phyloP scores from a whole-genome alignment of 2,888 invertebrate species.

The Kryphioiulus occultus region DNA sequence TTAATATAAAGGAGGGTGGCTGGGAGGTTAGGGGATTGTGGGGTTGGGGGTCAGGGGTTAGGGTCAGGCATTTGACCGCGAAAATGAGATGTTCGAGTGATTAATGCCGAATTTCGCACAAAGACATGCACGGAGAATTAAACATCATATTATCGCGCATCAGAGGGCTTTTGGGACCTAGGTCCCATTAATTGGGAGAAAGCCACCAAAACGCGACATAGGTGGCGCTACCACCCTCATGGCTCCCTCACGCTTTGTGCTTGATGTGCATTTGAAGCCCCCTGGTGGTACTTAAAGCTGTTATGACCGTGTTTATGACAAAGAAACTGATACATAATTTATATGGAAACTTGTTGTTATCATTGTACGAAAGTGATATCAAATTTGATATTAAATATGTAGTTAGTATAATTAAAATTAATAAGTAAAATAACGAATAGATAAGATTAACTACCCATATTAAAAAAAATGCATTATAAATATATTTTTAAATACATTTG shows the following conservation, averaged over 20 bases:
- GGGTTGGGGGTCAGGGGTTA: not conserved
- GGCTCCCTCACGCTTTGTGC: not conserved
- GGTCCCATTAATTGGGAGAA: not conserved
- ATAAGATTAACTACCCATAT: no score
- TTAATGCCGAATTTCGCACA: not conserved
- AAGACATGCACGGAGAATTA: slow-evolving; percentile 5
- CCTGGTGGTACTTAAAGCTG: no score
- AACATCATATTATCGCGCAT: not conserved
- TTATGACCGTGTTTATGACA: not conserved
- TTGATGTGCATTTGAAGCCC: no score
- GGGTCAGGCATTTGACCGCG: not conserved
- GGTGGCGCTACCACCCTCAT: not conserved
- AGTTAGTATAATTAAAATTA: no score
- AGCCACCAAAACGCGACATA: not conserved
- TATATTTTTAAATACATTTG: no score
- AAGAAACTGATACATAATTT: not conserved
- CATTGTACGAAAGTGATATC: no score
- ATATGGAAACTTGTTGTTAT: no score
- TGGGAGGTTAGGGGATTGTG: not conserved
- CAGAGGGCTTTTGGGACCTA: not conserved
- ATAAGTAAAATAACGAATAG: no score
- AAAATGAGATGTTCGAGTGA: slow-evolving; percentile 5
- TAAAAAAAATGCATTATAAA: no score
- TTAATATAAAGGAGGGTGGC: not conserved
- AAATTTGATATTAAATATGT: no score